These are phyloP conservation scores for Heliconius ismenius DNA, from an alignment of 2,888 invertebrate species.

Conservation along the genomic window DNA sequence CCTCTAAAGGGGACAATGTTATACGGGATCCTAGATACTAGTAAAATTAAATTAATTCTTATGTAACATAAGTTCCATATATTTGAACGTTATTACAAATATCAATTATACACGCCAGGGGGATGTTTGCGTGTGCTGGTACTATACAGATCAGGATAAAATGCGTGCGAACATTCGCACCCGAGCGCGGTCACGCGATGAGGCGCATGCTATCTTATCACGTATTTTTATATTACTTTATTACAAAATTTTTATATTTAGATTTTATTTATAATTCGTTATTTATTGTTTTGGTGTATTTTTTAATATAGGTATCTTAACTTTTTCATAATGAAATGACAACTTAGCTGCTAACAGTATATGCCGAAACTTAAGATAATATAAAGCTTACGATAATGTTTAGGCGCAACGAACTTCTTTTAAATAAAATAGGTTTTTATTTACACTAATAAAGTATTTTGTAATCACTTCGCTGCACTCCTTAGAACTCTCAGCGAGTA, in stretches of 20 bases:
- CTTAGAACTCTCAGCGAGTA: no score
- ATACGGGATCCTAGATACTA: background rate
- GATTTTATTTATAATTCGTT: background rate
- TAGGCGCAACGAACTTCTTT: no score
- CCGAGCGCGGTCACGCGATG: conserved; percentile 67
- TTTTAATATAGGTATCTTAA: no score
- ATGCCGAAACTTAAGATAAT: no score
- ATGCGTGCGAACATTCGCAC: conserved; percentile 71
- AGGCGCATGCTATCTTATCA: conserved; percentile 30
- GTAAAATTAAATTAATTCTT: background rate
- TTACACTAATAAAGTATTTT: no score
- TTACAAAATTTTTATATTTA: background rate
- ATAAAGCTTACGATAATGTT: no score
- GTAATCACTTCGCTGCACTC: no score
- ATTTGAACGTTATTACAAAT: background rate
- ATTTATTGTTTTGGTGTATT: no score
- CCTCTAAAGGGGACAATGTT: background rate
- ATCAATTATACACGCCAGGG: conserved; percentile 45
- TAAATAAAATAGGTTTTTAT: no score
- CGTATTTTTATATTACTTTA: conserved; percentile 13
- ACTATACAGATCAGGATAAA: conserved; percentile 37
- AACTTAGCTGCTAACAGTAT: no score
- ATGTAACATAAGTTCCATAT: background rate
- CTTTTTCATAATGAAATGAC: no score
- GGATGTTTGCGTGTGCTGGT: conserved; percentile 61